A percentile compares a stretch with the other conserved stretches of the same genome.
Evolutionary conservation across 2,113 vertebrate genomes (phyloP).

Genomic region (Misgurnus anguillicaudatus): DNA sequence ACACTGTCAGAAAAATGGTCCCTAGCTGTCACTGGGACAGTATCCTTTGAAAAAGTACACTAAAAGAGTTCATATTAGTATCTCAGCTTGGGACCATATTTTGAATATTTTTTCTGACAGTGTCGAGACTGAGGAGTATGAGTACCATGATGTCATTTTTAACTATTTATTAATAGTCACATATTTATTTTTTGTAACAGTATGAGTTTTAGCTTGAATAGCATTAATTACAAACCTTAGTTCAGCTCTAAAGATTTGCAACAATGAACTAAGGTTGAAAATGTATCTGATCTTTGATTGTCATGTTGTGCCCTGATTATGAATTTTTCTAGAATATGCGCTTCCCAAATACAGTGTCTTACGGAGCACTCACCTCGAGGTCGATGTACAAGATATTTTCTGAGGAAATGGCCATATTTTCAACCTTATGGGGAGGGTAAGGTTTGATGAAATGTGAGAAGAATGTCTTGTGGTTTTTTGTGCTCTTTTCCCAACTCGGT

Average conservation of each 20-base stretch:
- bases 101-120: no score
- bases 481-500: constrained; percentile 10
- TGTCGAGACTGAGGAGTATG: no score
- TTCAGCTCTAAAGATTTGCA: neutral
- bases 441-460: constrained; percentile 35
- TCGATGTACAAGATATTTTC: constrained; percentile 12
- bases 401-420: constrained; percentile 1
- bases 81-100: no score
- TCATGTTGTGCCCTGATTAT: no score
- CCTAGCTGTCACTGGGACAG: no score
- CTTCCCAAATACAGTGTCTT: neutral
- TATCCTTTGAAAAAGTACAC: no score
- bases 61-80: no score
- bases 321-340: neutral
- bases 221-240: neutral
- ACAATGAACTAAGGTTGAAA: neutral
- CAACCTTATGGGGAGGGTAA: neutral
- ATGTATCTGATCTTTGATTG: neutral
- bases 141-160: no score
- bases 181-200: neutral
- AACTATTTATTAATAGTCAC: no score
- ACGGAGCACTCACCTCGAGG: constrained; percentile 1
- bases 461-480: constrained; percentile 30
- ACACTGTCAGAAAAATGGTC: no score
- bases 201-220: neutral